Evolutionary conservation across 2,888 invertebrate species (phyloP).

Genomic region (Antheraea yamamai): DNA sequence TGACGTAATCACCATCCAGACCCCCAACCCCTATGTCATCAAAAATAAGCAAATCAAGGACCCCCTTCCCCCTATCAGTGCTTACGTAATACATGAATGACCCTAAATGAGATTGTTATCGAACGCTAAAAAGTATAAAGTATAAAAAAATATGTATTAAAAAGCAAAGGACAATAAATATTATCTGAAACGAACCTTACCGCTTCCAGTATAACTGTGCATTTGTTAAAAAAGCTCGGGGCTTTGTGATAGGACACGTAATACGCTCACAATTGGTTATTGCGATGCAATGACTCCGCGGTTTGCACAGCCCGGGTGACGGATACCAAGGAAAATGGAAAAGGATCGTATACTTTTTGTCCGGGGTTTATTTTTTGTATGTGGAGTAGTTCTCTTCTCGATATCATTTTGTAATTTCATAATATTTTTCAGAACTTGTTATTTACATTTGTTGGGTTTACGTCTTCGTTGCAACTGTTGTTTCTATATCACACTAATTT

Average conservation of each 20-base stretch:
- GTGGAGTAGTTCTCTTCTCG: conserved; percentile 15
- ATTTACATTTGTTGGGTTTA: neutral
- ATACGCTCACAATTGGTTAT: conserved; percentile 82
- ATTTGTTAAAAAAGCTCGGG: conserved; percentile 55
- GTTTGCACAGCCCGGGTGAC: conserved; percentile 62
- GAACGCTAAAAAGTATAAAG: no score
- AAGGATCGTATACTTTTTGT: conserved; percentile 41
- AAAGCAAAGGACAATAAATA: no score
- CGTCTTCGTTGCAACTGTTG: neutral
- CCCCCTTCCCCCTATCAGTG: no score
- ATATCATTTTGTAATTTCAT: conserved; percentile 21
- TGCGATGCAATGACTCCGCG: conserved; percentile 80
- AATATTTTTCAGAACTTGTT: neutral
- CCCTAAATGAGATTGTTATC: no score
- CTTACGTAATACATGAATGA: no score
- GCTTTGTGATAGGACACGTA: conserved; percentile 79
- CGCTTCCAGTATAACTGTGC: conserved; percentile 43
- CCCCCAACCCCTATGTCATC: no score
- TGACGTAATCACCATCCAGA: no score
- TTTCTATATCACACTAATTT: neutral
- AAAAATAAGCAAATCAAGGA: no score
- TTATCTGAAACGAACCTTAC: conserved; percentile 13
- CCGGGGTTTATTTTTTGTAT: conserved; percentile 15
- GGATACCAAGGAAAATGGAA: conserved; percentile 60
- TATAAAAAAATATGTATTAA: no score